These are phyloP conservation scores for Astropecten irregularis DNA, from an alignment of 53 echinoderm and acorn worm species.

Conservation along the genomic window DNA sequence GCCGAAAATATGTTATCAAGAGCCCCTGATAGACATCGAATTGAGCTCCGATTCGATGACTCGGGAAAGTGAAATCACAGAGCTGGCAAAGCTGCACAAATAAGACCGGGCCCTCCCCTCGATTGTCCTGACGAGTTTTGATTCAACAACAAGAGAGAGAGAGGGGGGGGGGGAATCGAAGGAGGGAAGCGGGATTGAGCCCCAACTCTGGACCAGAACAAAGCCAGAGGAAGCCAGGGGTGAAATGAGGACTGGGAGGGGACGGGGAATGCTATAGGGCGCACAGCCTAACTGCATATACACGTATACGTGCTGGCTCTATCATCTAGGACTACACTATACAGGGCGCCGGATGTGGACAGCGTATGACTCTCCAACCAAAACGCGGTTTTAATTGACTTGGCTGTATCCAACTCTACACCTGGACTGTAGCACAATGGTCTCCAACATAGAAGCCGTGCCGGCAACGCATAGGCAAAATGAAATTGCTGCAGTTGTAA, in stretches of 20 bases:
- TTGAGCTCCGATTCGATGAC: conserved; percentile 43
- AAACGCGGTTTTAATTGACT: no score
- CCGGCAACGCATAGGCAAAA: neutral
- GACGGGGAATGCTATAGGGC: no score
- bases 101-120: conserved; percentile 38
- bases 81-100: conserved; percentile 51
- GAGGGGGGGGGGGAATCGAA: neutral
- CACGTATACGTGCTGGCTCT: no score
- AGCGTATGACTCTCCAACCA: no score
- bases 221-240: neutral
- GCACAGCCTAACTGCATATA: no score
- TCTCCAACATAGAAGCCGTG: neutral
- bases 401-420: no score
- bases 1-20: conserved; percentile 43
- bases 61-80: neutral
- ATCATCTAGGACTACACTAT: no score
- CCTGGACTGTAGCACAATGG: conserved; percentile 2
- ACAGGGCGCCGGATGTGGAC: no score
- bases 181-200: neutral
- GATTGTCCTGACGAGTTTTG: conserved; percentile 38
- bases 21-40: conserved; percentile 45
- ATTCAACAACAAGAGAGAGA: neutral
- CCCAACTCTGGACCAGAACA: conserved; percentile 10
- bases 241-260: no score
- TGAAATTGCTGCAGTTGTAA: conserved; percentile 14